phyloP scores from a whole-genome alignment of 2,797 vertebrate genomes.

The Astyanax mexicanus region DNA sequence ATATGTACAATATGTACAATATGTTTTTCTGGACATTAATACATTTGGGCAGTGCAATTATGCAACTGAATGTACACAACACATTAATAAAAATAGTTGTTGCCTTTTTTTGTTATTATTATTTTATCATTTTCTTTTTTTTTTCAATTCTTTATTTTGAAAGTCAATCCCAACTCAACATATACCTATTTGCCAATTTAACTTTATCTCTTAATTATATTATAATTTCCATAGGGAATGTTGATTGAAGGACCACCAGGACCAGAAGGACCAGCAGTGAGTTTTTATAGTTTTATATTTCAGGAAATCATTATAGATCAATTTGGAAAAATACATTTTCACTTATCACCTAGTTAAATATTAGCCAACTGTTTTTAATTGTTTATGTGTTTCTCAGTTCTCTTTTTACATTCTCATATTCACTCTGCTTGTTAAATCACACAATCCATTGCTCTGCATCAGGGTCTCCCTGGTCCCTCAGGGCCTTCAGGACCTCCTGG shows the following conservation, averaged over 20 bases:
- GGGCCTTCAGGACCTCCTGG: constrained; percentile 86
- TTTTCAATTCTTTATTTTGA: no score
- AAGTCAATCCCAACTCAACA: no score
- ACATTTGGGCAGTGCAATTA: constrained; percentile 17
- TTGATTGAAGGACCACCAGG: constrained; percentile 91
- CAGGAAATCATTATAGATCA: background rate
- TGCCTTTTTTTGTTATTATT: background rate
- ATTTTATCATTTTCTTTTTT: background rate
- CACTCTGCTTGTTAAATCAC: background rate
- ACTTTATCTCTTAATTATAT: no score
- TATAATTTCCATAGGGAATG: constrained; percentile 83
- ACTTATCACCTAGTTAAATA: background rate
- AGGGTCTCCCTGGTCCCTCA: constrained; percentile 85
- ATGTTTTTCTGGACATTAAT: background rate
- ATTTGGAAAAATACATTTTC: background rate
- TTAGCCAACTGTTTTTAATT: background rate
- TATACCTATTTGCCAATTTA: no score
- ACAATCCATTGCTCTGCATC: background rate
- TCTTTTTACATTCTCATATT: background rate
- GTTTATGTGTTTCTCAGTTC: background rate
- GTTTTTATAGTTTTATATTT: constrained; percentile 62
- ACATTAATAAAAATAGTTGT: background rate
- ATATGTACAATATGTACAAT: no score
- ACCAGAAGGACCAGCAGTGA: constrained; percentile 89
- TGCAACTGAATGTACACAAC: background rate